phyloP scores from a whole-genome alignment of 1,140 invertebrate species.

The Gyrodactylus salaris region DNA sequence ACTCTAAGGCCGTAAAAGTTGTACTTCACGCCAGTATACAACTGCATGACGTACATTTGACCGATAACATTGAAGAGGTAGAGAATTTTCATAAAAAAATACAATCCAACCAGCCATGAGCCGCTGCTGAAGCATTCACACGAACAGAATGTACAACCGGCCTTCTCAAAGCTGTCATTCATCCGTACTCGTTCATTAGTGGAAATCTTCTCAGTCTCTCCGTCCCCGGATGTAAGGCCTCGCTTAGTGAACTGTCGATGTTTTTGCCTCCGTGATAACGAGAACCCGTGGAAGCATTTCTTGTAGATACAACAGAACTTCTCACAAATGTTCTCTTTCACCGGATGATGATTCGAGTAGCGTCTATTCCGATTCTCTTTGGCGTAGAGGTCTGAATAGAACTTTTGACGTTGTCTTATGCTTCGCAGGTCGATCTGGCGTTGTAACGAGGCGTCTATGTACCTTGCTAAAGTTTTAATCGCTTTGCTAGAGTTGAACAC shows the following conservation, averaged over 20 bases:
- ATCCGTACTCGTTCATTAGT: background rate
- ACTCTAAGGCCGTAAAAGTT: slow-evolving; percentile 22
- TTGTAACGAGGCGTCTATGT: background rate
- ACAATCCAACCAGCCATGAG: slow-evolving; percentile 12
- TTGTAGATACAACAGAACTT: background rate
- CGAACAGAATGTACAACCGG: background rate
- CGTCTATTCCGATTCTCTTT: background rate
- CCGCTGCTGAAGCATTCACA: background rate
- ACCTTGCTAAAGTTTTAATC: background rate
- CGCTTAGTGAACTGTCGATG: background rate
- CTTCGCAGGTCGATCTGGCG: background rate
- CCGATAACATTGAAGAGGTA: slow-evolving; percentile 22
- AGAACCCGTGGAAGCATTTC: background rate
- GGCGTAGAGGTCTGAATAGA: background rate
- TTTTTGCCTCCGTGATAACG: background rate
- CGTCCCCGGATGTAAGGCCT: too few relatives aligned
- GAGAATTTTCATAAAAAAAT: slow-evolving; percentile 22
- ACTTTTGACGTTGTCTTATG: background rate
- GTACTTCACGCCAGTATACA: slow-evolving; percentile 22
- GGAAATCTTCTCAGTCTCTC: background rate
- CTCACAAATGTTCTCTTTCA: background rate
- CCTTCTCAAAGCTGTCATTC: background rate
- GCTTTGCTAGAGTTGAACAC: background rate
- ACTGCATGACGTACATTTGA: slow-evolving; percentile 23
- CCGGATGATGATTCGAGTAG: background rate